A percentile compares a stretch with the other conserved stretches of the same genome.
Conservation (phyloP, 2,888 invertebrate genomes). For the Nymphalis urticae region DNA sequence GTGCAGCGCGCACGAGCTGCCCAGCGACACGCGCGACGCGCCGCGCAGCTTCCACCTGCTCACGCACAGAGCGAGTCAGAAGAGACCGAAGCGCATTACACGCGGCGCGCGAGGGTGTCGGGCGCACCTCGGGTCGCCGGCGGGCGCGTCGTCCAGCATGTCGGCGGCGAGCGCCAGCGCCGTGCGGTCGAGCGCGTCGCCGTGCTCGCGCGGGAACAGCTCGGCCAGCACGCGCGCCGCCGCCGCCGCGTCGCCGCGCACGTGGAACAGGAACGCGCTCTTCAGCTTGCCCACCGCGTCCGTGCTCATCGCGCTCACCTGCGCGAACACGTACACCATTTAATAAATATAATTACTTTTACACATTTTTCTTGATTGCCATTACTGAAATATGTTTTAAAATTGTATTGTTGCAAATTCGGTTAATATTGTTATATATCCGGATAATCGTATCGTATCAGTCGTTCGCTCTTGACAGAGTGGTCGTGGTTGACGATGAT, state of each 20-base stretch:
- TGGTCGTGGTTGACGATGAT: too few relatives aligned
- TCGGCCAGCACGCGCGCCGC: conserved; percentile 49
- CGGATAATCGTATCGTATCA: too few relatives aligned
- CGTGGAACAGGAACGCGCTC: conserved; percentile 89
- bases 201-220: conserved; percentile 61
- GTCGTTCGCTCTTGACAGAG: too few relatives aligned
- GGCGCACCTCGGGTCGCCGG: conserved; percentile 87
- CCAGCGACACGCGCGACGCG: conserved; percentile 75
- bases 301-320: conserved; percentile 60
- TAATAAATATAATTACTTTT: too few relatives aligned
- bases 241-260: conserved; percentile 78
- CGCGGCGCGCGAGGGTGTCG: not conserved
- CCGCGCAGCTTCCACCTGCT: conserved; percentile 63
- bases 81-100: too few relatives aligned
- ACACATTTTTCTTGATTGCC: too few relatives aligned
- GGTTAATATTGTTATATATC: too few relatives aligned
- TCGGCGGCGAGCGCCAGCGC: conserved; percentile 75
- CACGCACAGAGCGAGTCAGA: not conserved
- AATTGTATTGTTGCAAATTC: too few relatives aligned
- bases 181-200: conserved; percentile 51
- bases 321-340: conserved; percentile 2
- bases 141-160: conserved; percentile 93
- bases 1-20: conserved; percentile 90
- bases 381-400: too few relatives aligned
- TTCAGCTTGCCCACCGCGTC: conserved; percentile 81